Conservation (phyloP, 2,888 invertebrate species). For the Lypha dubia region DNA sequence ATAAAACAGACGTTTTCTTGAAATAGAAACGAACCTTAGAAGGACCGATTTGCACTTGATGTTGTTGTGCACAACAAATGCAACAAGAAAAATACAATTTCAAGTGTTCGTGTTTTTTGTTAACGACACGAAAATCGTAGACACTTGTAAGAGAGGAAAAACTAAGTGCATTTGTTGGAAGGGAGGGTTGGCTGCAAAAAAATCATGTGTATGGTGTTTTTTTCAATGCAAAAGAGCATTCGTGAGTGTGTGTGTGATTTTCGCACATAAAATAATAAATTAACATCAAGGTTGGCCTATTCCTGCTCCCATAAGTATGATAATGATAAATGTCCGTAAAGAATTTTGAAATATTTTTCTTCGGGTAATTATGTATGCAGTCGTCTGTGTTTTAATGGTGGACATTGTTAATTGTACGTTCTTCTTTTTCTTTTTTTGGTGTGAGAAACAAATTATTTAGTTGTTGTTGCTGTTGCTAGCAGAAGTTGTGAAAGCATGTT, state of each 20-base stretch:
- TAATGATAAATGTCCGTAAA: slow-evolving; percentile 73
- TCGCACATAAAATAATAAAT: slow-evolving; percentile 76
- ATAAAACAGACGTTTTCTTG: slow-evolving; percentile 73
- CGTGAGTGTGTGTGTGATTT: slow-evolving; percentile 12
- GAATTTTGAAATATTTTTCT: slow-evolving; percentile 72
- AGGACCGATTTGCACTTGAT: slow-evolving; percentile 79
- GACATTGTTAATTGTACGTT: neutral
- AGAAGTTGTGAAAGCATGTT: slow-evolving; percentile 62
- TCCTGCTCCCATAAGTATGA: slow-evolving; percentile 70
- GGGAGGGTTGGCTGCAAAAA: slow-evolving; percentile 9
- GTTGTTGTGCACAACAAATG: slow-evolving; percentile 58
- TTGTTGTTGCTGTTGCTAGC: neutral
- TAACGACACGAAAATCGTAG: slow-evolving; percentile 34
- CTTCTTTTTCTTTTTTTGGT: too few relatives aligned
- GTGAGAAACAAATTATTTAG: slow-evolving; percentile 47
- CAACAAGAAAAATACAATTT: slow-evolving; percentile 33
- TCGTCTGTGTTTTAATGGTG: slow-evolving; percentile 13
- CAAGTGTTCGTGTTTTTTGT: slow-evolving; percentile 36
- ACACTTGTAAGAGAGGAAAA: slow-evolving; percentile 50
- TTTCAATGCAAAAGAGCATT: neutral
- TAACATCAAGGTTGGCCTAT: slow-evolving; percentile 81
- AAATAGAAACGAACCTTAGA: slow-evolving; percentile 84
- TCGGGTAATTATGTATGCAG: too few relatives aligned
- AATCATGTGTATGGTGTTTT: slow-evolving; percentile 50
- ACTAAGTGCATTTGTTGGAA: neutral